These are phyloP conservation scores for Sisor rabdophorus DNA, from an alignment of 2,113 vertebrate genomes.

Conservation along the genomic window DNA sequence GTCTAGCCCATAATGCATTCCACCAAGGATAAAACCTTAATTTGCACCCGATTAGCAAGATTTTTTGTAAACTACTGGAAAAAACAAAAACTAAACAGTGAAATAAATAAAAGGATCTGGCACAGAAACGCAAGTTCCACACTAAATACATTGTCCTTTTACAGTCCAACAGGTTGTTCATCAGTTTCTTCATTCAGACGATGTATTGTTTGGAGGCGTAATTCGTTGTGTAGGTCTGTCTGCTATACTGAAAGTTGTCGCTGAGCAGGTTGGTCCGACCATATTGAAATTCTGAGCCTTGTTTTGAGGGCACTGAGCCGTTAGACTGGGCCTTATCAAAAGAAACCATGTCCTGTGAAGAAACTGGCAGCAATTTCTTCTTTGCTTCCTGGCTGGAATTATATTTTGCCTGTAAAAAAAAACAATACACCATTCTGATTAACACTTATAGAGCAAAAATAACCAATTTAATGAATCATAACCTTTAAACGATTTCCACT, in stretches of 20 bases:
- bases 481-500: neutral
- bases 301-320: conserved; percentile 71
- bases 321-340: conserved; percentile 81
- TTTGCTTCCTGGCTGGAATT: conserved; percentile 82
- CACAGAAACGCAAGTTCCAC: conserved; percentile 14
- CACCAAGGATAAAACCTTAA: conserved; percentile 1
- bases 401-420: conserved; percentile 74
- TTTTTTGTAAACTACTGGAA: neutral
- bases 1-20: neutral
- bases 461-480: neutral
- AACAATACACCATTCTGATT: neutral
- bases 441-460: neutral
- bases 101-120: conserved; percentile 35
- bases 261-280: conserved; percentile 73
- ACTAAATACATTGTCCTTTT: conserved; percentile 23
- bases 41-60: neutral
- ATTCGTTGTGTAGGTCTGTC: conserved; percentile 74
- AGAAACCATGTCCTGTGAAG: conserved; percentile 73
- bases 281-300: conserved; percentile 75
- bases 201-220: conserved; percentile 80
- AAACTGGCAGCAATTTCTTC: conserved; percentile 82
- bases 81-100: neutral
- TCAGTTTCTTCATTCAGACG: conserved; percentile 66
- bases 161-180: neutral
- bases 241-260: conserved; percentile 86